Evolutionary conservation across 2,797 vertebrate genomes (phyloP), one percentile per base, ranked within the genome.

Genomic region (Sebastiscus tertius): DNA sequence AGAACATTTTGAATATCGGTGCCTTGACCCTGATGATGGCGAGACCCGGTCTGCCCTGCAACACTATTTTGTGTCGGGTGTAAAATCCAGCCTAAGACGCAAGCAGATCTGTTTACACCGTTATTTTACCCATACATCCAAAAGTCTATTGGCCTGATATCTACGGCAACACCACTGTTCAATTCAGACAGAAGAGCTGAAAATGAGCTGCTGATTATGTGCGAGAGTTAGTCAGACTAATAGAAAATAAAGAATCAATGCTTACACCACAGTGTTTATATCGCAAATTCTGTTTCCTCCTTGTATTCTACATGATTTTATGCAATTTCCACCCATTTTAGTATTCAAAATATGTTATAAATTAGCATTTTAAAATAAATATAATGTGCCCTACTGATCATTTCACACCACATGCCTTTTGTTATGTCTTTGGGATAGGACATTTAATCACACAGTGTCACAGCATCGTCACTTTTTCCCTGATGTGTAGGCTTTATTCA

Each of bases 111-210:
- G 22, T 74, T 77, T 59, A 58, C 4, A 31, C 4, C 1, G 8
- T 46, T 59, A n/a, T 74, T 68, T 56, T 74, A 78, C 10, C 69
- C 62, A 72, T 22, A 61, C 13, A 63, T 74, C 8, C 11, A 64
- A 63, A 39, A 34, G 5, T 24, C 8, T 20, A 20, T 49, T 49
- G 3, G 2, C 55, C 14, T 27, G 49, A 20, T 56, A 60, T 22
- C 36, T 34, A 31, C 31, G 26, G 10, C 26, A 64, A 31, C 18
- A 61, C 22, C 13, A 63, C 34, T 12, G 20, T 46, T 56, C 8
- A 39, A 12, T 31, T 8, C 52, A 65, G 29, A 65, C 9, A 24
- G 39, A 52, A 64, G 29, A 26, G 49, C 20, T 52, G 5, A n/a
- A 26, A 60, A 62, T 33, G 24, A 67, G 31, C 55, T 13, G 20